Conservation (phyloP, 2,888 invertebrate species). For the Lasioglossum oenotherae region DNA sequence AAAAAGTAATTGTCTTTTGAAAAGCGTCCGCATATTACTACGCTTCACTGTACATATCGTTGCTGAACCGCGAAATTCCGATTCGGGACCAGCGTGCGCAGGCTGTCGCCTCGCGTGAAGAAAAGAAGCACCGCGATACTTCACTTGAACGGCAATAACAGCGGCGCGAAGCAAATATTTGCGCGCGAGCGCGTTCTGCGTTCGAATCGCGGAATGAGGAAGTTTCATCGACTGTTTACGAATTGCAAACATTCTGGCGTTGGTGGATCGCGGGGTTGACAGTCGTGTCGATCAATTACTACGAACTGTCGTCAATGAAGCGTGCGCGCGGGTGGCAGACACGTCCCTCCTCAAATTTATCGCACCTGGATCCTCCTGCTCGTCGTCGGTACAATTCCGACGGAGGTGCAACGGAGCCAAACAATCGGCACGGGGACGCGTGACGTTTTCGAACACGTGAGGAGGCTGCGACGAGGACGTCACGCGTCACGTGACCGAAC, state of each 20-base stretch:
- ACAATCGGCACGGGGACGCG: constrained; percentile 55
- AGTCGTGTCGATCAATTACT: background rate
- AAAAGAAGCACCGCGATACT: constrained; percentile 3
- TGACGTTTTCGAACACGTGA: constrained; percentile 70
- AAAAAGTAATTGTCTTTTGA: too few relatives aligned
- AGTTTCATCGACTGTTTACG: constrained; percentile 9
- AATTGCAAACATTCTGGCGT: background rate
- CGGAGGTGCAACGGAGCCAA: background rate
- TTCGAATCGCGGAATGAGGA: constrained; percentile 1
- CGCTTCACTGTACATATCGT: background rate
- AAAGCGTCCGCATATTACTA: too few relatives aligned
- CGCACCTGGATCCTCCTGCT: background rate
- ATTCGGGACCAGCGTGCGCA: background rate
- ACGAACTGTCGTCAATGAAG: background rate
- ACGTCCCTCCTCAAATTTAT: background rate
- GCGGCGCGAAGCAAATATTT: constrained; percentile 21
- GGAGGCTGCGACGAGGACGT: constrained; percentile 59
- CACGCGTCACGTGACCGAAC: constrained; percentile 65
- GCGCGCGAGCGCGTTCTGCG: background rate
- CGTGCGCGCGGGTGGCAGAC: background rate
- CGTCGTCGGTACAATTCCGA: background rate
- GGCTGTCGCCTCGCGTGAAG: background rate
- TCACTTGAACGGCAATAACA: constrained; percentile 3
- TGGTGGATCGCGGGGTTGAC: background rate
- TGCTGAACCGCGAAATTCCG: background rate